Base-by-base conservation (phyloP, 2,888 invertebrate species). In the Trissolcus japonicus region DNA sequence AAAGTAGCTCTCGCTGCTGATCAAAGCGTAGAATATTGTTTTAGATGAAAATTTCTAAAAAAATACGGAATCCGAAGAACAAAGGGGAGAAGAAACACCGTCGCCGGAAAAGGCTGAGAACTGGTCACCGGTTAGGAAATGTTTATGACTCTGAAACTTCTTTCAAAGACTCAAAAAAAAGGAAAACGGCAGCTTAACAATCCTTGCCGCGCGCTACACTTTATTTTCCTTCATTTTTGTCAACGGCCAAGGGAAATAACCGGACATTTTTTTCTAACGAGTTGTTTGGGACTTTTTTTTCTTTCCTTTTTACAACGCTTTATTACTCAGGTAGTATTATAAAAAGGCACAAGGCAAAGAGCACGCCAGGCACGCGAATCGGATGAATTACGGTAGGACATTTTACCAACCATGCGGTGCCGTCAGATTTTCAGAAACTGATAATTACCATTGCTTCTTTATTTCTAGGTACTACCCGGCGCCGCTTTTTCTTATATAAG, bases 351-450 rank as follows among this genome's bases (percentile, higher is more conserved):
- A 59, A 67, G 43, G n/a, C 57, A 14, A 51, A 59, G 57, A 67
- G 67, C 67, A 29, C 59, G 59, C 59, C 67, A 67, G 67, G 59
- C 67, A 67, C 67, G 67, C 67, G 67, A 67, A 67, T 67, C 59
- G 59, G 53, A 35, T 57, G 57, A n/a, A 35, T 65, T 57, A 57
- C 65, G 14, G 7, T n/a, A 56, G 48, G 62, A 62, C n/a, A 62
- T 62, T 54, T 62, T 62, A 53, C 62, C 17, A 43, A 43, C 25
- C 41, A 21, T 62, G 17, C 50, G 17, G 17, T 17, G 17, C 14
- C 19, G 50, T 2, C 17, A 35, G 17, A 19, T 16, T 62, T 62
- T 53, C 13, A 41, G 53, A 41, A 53, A 14, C 50, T 60, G 50
- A 60, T 50, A 48, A 60, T 60, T 17, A 19, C 13, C 14, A 16